Evolutionary conservation across 2,113 vertebrate genomes (phyloP), one percentile per base, ranked within the genome.

Genomic region (Chelonoidis abingdonii): DNA sequence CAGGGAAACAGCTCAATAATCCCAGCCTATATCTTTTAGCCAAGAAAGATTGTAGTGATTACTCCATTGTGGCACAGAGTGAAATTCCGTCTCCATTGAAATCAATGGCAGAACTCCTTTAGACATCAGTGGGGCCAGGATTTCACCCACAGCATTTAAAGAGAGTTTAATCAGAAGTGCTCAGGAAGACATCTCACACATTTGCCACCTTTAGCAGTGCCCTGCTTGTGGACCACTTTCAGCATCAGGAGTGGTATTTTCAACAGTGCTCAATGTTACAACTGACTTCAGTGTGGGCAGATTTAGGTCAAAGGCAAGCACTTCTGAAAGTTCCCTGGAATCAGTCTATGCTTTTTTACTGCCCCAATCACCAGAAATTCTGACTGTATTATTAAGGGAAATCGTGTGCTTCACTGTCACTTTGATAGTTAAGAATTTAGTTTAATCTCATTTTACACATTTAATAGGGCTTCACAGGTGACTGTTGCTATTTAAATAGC

Each of bases 11-110:
- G 29, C 16, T 92, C 4, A 83, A 29, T 78, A 83, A 27, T 44
- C 87, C 54, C 35, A 87, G 41, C 1, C 80, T 54, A 89, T 93
- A 80, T 75, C 54, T 62, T 89, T 93, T 93, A 89, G 29, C 49
- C n/a, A 78, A 79, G 93, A 87, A 95, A 56, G 22, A 52, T 44
- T 47, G 69, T 89, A 10, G 92, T 84, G 4, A 87, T 75, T 76
- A 41, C 35, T 57, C 53, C 76, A 44, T 75, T 80, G n/a, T 83
- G 92, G 84, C 21, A 57, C 41, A 83, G 29, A 6, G 52, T 65
- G 19, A 91, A 92, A 86, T 83, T 38, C 41, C 59, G 83, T 19
- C 52, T 95, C 81, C 53, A 50, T 80, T 85, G 80, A 80, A 83
- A 86, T 85, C 84, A 57, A 80, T 76, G 83, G 21, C 76, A 86